A percentile compares a stretch with the other conserved stretches of the same genome.
phyloP scores from a whole-genome alignment of 2,113 vertebrate species.

The Alligator mississippiensis region DNA sequence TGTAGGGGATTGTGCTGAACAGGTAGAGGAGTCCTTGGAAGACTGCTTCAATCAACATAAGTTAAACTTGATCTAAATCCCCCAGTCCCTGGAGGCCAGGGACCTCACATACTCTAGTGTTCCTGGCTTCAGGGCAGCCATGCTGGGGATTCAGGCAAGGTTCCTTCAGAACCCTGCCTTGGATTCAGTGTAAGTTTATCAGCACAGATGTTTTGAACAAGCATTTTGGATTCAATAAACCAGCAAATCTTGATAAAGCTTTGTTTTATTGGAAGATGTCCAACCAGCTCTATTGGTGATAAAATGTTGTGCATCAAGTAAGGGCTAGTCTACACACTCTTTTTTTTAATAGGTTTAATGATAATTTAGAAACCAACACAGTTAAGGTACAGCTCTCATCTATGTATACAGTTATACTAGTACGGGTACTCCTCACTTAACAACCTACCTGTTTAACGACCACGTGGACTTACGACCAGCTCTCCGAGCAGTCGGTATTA shows the following conservation, averaged over 20 bases:
- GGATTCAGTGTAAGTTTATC: neutral
- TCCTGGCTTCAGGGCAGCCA: too few species aligned
- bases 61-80: neutral
- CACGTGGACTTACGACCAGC: too few species aligned
- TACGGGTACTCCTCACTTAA: too few species aligned
- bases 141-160: neutral
- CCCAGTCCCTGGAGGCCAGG: too few species aligned
- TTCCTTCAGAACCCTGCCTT: neutral
- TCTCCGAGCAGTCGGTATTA: too few species aligned
- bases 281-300: conserved; percentile 19
- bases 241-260: conserved; percentile 14
- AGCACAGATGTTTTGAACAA: neutral
- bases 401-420: neutral
- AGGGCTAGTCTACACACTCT: neutral
- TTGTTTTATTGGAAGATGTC: neutral
- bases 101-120: too few species aligned
- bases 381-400: neutral
- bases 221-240: conserved; percentile 22
- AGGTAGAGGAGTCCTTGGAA: too few species aligned
- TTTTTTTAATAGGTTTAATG: neutral
- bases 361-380: neutral
- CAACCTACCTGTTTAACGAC: too few species aligned
- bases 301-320: neutral
- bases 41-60: neutral
- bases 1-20: too few species aligned